These are phyloP conservation scores for Podarcis siculus DNA, from an alignment of 2,797 vertebrate species.

Conservation along the genomic window DNA sequence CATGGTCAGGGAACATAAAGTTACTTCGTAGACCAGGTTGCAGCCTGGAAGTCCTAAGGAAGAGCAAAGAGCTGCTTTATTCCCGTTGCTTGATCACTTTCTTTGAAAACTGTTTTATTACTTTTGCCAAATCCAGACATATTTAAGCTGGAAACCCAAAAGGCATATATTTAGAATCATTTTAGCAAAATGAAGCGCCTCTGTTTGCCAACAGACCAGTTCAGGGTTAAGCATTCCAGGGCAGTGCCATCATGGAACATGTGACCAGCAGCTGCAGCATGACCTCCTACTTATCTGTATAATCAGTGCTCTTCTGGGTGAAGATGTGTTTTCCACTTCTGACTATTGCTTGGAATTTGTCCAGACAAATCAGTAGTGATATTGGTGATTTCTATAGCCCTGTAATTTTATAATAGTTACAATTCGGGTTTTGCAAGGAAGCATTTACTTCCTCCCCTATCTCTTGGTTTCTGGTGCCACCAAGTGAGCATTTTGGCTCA, in stretches of 20 bases:
- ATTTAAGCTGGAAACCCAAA: neutral
- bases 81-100: neutral
- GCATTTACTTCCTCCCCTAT: neutral
- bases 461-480: conserved; percentile 37
- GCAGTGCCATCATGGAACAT: no score
- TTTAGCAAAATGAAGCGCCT: neutral
- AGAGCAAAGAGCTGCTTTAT: neutral
- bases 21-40: neutral
- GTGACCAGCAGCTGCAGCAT: no score
- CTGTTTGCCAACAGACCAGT: no score
- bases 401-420: neutral
- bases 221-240: neutral
- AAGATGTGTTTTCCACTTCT: no score
- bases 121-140: neutral
- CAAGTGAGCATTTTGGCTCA: conserved; percentile 18
- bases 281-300: no score
- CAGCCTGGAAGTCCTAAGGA: neutral
- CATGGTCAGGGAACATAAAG: neutral
- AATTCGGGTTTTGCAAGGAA: neutral
- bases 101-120: neutral
- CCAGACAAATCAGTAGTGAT: neutral
- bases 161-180: neutral
- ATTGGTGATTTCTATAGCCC: neutral
- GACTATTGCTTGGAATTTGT: neutral
- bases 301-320: no score